Evolutionary conservation across 2,888 invertebrate species (phyloP).

Genomic region (Calliphora vomitoria): DNA sequence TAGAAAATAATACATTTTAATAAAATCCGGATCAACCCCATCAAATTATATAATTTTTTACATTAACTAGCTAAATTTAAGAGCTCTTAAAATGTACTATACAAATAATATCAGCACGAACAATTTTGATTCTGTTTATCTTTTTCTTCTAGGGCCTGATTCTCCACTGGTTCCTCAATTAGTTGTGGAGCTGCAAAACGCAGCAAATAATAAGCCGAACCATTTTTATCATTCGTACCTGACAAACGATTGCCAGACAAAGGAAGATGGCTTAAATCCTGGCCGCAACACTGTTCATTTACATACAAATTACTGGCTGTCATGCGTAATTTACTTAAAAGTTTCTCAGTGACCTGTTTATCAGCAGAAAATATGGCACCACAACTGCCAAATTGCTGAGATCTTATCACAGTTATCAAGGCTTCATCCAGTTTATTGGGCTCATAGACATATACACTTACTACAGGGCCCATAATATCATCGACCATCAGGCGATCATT

Average conservation of each 20-base stretch:
- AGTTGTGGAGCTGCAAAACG: conserved; percentile 95
- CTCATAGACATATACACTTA: conserved; percentile 73
- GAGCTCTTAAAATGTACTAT: too few relatives aligned
- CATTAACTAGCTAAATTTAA: too few relatives aligned
- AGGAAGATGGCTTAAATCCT: conserved; percentile 98
- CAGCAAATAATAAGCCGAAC: conserved; percentile 95
- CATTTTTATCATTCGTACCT: conserved; percentile 99
- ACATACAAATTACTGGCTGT: conserved; percentile 98
- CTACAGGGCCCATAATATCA: conserved; percentile 71
- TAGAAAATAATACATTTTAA: too few relatives aligned
- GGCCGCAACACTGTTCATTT: conserved; percentile 98
- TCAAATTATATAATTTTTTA: too few relatives aligned
- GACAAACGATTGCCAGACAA: conserved; percentile 97
- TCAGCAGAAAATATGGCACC: conserved; percentile 72
- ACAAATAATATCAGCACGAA: background rate
- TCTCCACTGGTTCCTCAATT: conserved; percentile 89
- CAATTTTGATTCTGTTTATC: background rate
- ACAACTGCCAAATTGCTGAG: conserved; percentile 60
- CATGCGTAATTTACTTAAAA: conserved; percentile 91
- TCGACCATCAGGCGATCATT: conserved; percentile 67
- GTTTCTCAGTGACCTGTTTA: conserved; percentile 89
- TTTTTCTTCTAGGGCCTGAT: background rate
- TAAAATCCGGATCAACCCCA: too few relatives aligned
- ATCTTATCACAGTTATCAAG: conserved; percentile 42
- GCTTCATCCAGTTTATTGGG: conserved; percentile 60